Evolutionary conservation across 2,797 vertebrate species (phyloP), one percentile per base, ranked within the genome.

Genomic region (Sardinella longiceps): DNA sequence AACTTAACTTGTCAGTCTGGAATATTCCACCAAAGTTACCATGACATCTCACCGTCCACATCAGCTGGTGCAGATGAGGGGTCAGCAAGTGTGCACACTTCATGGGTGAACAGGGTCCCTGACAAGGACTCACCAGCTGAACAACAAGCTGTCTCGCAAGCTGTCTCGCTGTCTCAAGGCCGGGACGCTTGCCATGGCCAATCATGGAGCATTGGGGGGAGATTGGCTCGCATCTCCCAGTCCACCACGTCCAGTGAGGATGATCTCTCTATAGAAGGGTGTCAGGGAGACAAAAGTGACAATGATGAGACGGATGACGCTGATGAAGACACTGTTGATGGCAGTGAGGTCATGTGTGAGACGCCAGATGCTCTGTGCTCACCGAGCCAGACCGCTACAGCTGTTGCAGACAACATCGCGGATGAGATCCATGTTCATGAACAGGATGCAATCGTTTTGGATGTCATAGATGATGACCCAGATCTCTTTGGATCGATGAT

Each of bases 371-470:
- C 33, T 10, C 1, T 43, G 15, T 43, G 18, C 15, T 43, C 70
- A 77, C 70, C 37, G 3, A 20, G 70, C 20, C 33, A 77, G 10
- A 23, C 37, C 20, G 33, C 70, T 23, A 9, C 77, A 15, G 70
- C 2, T 2, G 87, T 70, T 28, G 3, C 82, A 10, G 5, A 20
- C 1, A 1, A 11, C 25, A 10, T 86, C 80, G 87, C 95, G 89
- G 96, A 99, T 91, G 89, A 96, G 89, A 85, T 97, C 84, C 93
- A 95, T 66, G 98, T 97, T 30, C 99, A 97, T 63, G 89, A 97
- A 90, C 95, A 97, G 74, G 98, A 99, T 85, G 93, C 97, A 86
- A 95, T 99, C 87, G 92, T 99, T n/a, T 92, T 99, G 14, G 95
- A 97, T 84, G 95, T 98, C 85, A 95, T 95, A 90, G 95, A 97